Evolutionary conservation across 2,797 vertebrate genomes (phyloP), one percentile per base, ranked within the genome.

Genomic region (Labroides dimidiatus): DNA sequence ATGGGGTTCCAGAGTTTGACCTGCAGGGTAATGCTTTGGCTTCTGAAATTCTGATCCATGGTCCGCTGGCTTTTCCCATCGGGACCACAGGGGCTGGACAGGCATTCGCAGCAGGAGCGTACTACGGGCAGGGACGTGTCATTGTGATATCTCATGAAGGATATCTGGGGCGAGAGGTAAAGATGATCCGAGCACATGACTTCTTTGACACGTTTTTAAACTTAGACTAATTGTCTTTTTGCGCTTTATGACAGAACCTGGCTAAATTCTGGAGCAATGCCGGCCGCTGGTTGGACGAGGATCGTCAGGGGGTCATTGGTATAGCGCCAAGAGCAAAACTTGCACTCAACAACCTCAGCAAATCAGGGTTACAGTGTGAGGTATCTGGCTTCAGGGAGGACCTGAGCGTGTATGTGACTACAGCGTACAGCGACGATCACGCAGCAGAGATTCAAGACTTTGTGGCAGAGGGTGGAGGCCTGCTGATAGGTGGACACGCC

Each of bases 391-490:
- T 96, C 73, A 90, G 41, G 4, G 7, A 78, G 4, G 89, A 86
- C 52, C 50, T 96, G 37, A 84, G 88, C 0, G 92, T 96, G 6
- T 95, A 90, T 51, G 95, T 95, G 47, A 93, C 93, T n/a, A 64
- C 0, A 0, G 87, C 91, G 0, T 95, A 95, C 56, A 80, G 70
- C 19, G 74, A 80, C 54, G 19, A 65, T 4, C 78, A 93, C 2
- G 57, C 69, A 3, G 43, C 86, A 27, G 80, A 93, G 55, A 94
- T 96, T 53, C 91, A 91, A 43, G 65, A 94, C 27, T 96, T 95
- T 87, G 95, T 96, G 50, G 93, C 94, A 0, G 95, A 95, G 77
- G 96, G 96, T 1, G 93, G 95, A 37, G 95, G 94, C 3, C 86
- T 96, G 63, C 82, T 97, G 48, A 91, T 95, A 2, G 95, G 93